Base-by-base conservation (phyloP, 2,797 vertebrate genomes). In the Microcaecilia unicolor region DNA sequence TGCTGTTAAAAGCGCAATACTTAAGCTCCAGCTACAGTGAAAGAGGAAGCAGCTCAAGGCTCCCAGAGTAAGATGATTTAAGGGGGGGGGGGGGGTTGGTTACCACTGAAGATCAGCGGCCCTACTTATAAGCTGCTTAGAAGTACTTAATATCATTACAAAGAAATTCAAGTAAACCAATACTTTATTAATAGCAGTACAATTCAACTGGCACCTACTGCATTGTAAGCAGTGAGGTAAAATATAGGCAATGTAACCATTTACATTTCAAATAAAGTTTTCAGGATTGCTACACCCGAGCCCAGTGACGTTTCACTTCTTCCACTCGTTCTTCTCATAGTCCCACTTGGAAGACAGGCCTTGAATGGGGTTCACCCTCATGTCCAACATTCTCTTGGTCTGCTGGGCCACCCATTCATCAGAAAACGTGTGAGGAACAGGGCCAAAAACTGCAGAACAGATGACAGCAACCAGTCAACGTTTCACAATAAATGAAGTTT, bases 251-350 rank as follows among this genome's bases (percentile, higher is more conserved):
- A 78, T 70, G 70, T 55, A 69, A 58, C 52, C 45, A 25, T 45
- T 58, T 44, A 14, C 17, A 1, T 30, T 25, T 15, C 59, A 65
- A 59, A 33, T 20, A 11, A 34, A 22, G 37, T 20, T 24, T 7
- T 18, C 10, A 57, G 51, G 60, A 66, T 51, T 49, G 41, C 41
- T 55, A 26, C 8, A 10, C 17, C 5, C 5, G 4, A 20, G 6
- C 27, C 15, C 9, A 41, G 32, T 22, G 29, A 14, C 21, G 19
- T 2, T 73, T 91, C 72, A 99, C 33, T 98, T 97, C 78, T 98
- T 99, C 94, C 93, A 98, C 19, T 90, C 73, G 0, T 92, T 92
- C 58, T 91, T 95, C 31, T 97, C 90, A 14, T 81, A 98, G 80
- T 98, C 94, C 94, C 94, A 99, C 7, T 94, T 67, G 61, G 84